Conservation (phyloP, 2,888 invertebrate species). For the Stenotaenia linearis region DNA sequence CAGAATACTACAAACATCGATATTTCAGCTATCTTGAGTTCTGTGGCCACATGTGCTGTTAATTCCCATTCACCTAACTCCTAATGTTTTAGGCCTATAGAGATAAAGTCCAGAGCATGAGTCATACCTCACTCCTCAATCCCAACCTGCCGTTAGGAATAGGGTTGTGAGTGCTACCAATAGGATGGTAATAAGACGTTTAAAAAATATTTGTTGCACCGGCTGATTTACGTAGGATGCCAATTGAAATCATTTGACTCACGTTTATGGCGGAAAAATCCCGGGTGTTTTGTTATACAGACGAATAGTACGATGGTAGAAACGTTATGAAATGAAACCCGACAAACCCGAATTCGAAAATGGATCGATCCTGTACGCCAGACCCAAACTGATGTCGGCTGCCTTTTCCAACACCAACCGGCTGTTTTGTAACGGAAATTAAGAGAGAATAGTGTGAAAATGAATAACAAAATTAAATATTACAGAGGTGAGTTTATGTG, state of each 20-base stretch:
- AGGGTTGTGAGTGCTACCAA: neutral
- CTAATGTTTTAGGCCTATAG: neutral
- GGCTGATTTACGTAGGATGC: neutral
- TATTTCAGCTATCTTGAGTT: neutral
- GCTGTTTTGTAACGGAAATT: conserved; percentile 1
- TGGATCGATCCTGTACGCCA: neutral
- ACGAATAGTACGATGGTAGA: neutral
- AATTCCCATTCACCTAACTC: neutral
- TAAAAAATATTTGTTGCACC: neutral
- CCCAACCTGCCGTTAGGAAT: neutral
- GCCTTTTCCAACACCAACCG: neutral
- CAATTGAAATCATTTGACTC: neutral
- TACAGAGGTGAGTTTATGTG: neutral
- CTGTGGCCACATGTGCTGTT: neutral
- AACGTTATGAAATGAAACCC: neutral
- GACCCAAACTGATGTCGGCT: neutral
- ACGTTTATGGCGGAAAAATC: neutral
- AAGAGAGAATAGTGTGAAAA: neutral
- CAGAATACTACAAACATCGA: neutral
- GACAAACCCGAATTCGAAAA: neutral
- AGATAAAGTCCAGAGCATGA: neutral
- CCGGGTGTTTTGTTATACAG: neutral
- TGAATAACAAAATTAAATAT: neutral
- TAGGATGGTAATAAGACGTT: no score
- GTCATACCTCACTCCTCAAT: neutral